Base-by-base conservation (phyloP, 2,888 invertebrate species). In the Idaea straminata region DNA sequence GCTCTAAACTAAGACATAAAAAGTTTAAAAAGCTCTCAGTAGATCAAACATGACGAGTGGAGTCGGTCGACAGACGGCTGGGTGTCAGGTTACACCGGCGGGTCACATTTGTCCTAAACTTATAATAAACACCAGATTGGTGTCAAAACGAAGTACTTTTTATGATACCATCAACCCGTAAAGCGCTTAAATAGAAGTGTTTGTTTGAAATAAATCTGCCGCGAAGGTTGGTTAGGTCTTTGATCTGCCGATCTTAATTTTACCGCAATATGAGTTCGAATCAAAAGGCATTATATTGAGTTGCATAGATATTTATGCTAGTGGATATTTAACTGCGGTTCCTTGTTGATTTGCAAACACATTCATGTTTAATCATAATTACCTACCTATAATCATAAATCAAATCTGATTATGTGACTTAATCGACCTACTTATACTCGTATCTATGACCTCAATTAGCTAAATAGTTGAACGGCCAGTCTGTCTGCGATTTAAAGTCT, bases 21-120 rank as follows among this genome's bases (percentile, higher is more conserved):
- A 92, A 91, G 86, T 88, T 91, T 90, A 92, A 92, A 92, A 92
- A 91, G 90, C 92, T 91, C 91, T 89, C 89, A 87, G 91, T 92
- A 92, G 92, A 92, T 92, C 92, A 92, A 92, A 92, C 92, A 92
- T 87, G 82, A 84, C 75, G 85, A 87, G 89, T 84, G 83, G 86
- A 86, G 87, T 87, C 85, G 84, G 85, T 83, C 81, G 86, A 81
- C 90, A 88, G 87, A 82, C 90, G 90, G 88, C 79, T 73, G 77
- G 87, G 89, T 91, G 80, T 92, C 77, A 73, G 83, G 84, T 92
- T 89, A 84, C 92, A 70, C 72, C 84, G 83, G 74, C 85, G 87
- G 89, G 89, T 90, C 92, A 86, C 92, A 90, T 88, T 92, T 88
- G 91, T 87, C 85, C 85, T 81, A 85, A 87, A 34, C 34, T 15